Evolutionary conservation across 2,888 invertebrate genomes (phyloP).

Genomic region (Altica lythri): DNA sequence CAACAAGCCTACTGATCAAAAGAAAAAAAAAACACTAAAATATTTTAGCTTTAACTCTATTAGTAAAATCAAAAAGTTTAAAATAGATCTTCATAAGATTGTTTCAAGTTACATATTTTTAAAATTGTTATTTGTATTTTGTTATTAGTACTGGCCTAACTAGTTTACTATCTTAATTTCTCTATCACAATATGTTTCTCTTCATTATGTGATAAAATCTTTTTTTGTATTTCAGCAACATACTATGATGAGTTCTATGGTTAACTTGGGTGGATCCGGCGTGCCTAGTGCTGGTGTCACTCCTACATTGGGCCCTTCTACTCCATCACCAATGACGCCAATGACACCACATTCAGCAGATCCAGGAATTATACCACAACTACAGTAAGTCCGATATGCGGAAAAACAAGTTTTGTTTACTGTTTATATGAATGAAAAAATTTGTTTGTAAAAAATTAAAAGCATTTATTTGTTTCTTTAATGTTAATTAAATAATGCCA

Average conservation of each 20-base stretch:
- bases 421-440: too few relatives aligned
- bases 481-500: too few relatives aligned
- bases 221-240: conserved; percentile 71
- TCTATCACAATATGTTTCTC: neutral
- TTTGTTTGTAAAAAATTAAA: too few relatives aligned
- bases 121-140: neutral
- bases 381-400: conserved; percentile 76
- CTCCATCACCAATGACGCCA: conserved; percentile 81
- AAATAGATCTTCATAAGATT: too few relatives aligned
- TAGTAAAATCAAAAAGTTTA: too few relatives aligned
- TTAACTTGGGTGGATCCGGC: conserved; percentile 67
- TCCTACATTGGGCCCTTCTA: conserved; percentile 72
- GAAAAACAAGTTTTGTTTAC: too few relatives aligned
- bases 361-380: conserved; percentile 90
- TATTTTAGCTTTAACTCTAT: too few relatives aligned
- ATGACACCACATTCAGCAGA: conserved; percentile 93
- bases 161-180: neutral
- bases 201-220: too few relatives aligned
- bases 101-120: neutral
- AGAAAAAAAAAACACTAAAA: too few relatives aligned
- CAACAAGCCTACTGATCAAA: too few relatives aligned
- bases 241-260: conserved; percentile 68
- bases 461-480: too few relatives aligned
- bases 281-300: conserved; percentile 63
- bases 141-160: neutral